phyloP scores from a whole-genome alignment of 2,888 invertebrate genomes.

The Lycia hirtaria region DNA sequence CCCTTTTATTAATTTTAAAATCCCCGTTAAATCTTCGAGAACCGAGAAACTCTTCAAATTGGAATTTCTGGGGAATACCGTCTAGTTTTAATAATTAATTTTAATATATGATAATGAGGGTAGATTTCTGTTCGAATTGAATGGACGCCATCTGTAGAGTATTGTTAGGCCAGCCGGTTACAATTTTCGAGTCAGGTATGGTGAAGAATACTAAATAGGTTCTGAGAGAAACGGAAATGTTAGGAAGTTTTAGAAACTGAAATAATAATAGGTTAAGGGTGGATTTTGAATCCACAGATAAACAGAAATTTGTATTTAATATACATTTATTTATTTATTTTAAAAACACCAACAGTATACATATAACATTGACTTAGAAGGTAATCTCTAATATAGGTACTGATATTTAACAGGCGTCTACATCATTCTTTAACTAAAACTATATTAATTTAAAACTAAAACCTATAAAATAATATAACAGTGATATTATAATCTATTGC shows the following conservation, averaged over 20 bases:
- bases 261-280: neutral
- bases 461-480: too few relatives aligned
- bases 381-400: too few relatives aligned
- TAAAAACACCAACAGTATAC: too few relatives aligned
- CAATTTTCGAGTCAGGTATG: slow-evolving; percentile 28
- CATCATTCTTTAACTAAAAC: too few relatives aligned
- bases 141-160: slow-evolving; percentile 53
- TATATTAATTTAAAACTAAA: too few relatives aligned
- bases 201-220: slow-evolving; percentile 14
- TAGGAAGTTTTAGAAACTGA: neutral
- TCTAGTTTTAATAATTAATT: slow-evolving; percentile 68
- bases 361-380: too few relatives aligned
- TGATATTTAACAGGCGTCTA: too few relatives aligned
- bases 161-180: slow-evolving; percentile 43
- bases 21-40: slow-evolving; percentile 37
- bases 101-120: slow-evolving; percentile 73
- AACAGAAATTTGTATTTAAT: too few relatives aligned
- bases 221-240: neutral
- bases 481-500: too few relatives aligned
- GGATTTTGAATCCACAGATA: too few relatives aligned
- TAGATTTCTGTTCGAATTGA: slow-evolving; percentile 55
- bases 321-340: too few relatives aligned
- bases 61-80: slow-evolving; percentile 45
- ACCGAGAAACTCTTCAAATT: slow-evolving; percentile 50
- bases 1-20: slow-evolving; percentile 36